A percentile compares a stretch with the other conserved stretches of the same genome.
Evolutionary conservation across 2,888 invertebrate species (phyloP).

Genomic region (Nomada ferruginata): DNA sequence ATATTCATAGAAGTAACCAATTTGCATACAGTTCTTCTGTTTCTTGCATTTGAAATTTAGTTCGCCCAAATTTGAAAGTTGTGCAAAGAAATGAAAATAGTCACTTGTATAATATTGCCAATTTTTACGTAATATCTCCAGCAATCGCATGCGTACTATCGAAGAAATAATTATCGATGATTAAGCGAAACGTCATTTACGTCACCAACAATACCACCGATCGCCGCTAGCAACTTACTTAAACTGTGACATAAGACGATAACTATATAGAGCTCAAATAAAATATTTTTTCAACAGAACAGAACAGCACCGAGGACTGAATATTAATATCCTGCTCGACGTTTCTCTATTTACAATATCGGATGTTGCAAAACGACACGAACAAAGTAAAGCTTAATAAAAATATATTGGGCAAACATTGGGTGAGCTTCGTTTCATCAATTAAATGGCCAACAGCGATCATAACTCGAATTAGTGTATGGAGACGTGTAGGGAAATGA

Average conservation of each 20-base stretch:
- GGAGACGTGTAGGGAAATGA: conserved; percentile 20
- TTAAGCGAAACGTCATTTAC: background rate
- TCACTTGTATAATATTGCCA: background rate
- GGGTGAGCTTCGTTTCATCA: conserved; percentile 32
- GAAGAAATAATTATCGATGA: background rate
- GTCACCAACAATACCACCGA: background rate
- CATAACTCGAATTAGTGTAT: conserved; percentile 35
- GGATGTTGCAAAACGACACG: background rate
- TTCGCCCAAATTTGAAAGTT: background rate
- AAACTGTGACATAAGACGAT: conserved; percentile 11
- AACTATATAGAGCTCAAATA: conserved; percentile 13
- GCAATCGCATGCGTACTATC: background rate
- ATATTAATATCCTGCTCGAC: background rate
- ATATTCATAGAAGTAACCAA: no score
- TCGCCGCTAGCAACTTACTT: conserved; percentile 21
- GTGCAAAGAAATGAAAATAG: background rate
- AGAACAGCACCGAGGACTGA: background rate
- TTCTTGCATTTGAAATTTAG: no score
- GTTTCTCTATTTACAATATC: background rate
- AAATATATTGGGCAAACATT: background rate
- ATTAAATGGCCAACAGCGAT: conserved; percentile 50
- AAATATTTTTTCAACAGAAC: conserved; percentile 29
- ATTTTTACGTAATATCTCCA: background rate
- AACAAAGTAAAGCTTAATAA: background rate
- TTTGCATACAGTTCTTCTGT: no score